These are phyloP conservation scores for Gortyna flavago DNA, from an alignment of 2,888 invertebrate species.

Conservation along the genomic window DNA sequence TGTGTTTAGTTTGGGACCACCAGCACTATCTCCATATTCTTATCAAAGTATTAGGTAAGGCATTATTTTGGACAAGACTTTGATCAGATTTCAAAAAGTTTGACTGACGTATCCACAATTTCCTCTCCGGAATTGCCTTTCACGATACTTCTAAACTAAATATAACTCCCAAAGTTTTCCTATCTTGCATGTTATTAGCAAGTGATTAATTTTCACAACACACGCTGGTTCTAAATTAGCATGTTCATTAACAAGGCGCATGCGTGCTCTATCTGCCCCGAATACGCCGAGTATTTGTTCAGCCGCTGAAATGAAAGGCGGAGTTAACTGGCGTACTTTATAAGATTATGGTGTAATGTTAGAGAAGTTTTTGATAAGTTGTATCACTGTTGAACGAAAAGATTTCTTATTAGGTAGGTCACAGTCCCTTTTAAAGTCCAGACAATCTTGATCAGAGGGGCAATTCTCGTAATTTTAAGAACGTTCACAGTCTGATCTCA, in stretches of 20 bases:
- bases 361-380: conserved; percentile 19
- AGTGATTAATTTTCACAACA: conserved; percentile 40
- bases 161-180: conserved; percentile 18
- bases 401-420: background rate
- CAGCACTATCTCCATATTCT: too few relatives aligned
- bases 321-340: conserved; percentile 19
- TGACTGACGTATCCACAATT: background rate
- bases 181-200: conserved; percentile 31
- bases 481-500: too few relatives aligned
- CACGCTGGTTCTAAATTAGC: conserved; percentile 48
- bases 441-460: background rate
- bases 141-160: background rate
- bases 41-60: background rate
- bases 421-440: background rate
- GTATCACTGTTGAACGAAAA: background rate
- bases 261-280: conserved; percentile 36
- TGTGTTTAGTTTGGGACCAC: too few relatives aligned
- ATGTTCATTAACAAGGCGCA: conserved; percentile 57
- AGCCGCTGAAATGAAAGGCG: conserved; percentile 29
- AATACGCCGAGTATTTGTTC: conserved; percentile 44
- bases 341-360: conserved; percentile 24
- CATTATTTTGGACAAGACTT: background rate
- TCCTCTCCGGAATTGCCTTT: too few relatives aligned
- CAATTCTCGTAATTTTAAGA: too few relatives aligned
- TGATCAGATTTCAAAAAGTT: background rate